Evolutionary conservation across 1,140 invertebrate species (phyloP), one percentile per base, ranked within the genome.

Genomic region (Sitobion miscanthi): DNA sequence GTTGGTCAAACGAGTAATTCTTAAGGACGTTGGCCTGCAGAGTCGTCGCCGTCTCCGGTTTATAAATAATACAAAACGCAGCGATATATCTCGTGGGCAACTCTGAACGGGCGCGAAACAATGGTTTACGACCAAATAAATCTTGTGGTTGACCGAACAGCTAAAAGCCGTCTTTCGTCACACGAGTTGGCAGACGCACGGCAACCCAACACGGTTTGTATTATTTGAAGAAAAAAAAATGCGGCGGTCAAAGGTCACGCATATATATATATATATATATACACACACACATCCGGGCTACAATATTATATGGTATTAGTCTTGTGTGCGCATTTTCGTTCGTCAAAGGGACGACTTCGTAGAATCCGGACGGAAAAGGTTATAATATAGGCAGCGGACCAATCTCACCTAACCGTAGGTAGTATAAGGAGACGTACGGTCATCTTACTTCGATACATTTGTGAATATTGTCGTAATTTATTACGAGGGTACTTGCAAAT

Each of bases 61-160:
- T n/a, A n/a, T 77, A 89, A 89, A 89, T 25, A 57, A 57, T 42
- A 57, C 7, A 52, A 86, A 93, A 93, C 25, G 35, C 20, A 6
- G 17, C 35, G n/a, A 86, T 93, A 54, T 93, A 86, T 93, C 91
- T 85, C 25, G 2, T 0, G 20, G 1, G 23, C 20, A 57, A 93
- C 52, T 83, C 83, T 42, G n/a, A 82, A 82, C 47, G 77, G 90
- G 8, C 3, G 49, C 49, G 49, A 85, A 69, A 90, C 89, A 90
- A 90, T 83, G 17, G 49, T 86, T 86, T 93, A 93, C 57, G 52
- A 93, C 49, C n/a, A 57, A 83, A 86, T 93, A 93, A 93, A 93
- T 93, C 52, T 86, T 57, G 35, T 38, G 45, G 91, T 93, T 57
- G 52, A 83, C 91, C 69, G 52, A 42, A 93, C 49, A 21, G 9